Base-by-base conservation (phyloP, 2,113 vertebrate species). In the Paraplagusia blochii region DNA sequence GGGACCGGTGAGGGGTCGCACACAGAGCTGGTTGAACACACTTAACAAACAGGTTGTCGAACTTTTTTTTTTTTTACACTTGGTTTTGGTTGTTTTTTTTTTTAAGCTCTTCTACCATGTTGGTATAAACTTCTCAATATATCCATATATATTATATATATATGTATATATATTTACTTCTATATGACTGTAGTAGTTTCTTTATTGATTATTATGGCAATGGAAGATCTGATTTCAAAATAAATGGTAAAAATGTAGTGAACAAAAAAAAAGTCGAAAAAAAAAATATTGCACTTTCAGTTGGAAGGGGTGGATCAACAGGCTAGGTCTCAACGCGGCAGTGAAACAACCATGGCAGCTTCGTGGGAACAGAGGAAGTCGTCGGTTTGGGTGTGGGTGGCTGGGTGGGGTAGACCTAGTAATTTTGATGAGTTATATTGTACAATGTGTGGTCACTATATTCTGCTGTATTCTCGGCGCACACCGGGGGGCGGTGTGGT, bases 161-260 rank as follows among this genome's bases (percentile, higher is more conserved):
- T 12, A 36, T 13, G n/a, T 44, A 35, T 40, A 18, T 36, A 42
- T 65, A 69, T 56, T 45, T 58, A 80, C 71, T 68, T 70, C 61
- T 79, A 72, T 76, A 11, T 43, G n/a, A 17, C 46, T 56, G 11
- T 74, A 80, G 1, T 39, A 10, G 36, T 39, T 39, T 39, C 11
- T 70, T 2, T 36, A 55, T 59, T 50, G 22, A 29, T 29, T 6
- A 29, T 29, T 29, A 29, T 29, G 22, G 6, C 4, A 13, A 61
- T 66, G 80, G 74, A 83, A 85, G 81, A 85, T 81, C 72, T 74
- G 69, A 71, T 76, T 79, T 74, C 2, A 53, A 77, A 83, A 44
- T 44, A 61, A 63, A 51, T 1, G 58, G 61, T 57, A 60, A 53
- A 76, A 51, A 57, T 12, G 12, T 45, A 10, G 5, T 40, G 4